Evolutionary conservation across 1,140 invertebrate species (phyloP), one percentile per base, ranked within the genome.

Genomic region (Hylaeus anthracinus): DNA sequence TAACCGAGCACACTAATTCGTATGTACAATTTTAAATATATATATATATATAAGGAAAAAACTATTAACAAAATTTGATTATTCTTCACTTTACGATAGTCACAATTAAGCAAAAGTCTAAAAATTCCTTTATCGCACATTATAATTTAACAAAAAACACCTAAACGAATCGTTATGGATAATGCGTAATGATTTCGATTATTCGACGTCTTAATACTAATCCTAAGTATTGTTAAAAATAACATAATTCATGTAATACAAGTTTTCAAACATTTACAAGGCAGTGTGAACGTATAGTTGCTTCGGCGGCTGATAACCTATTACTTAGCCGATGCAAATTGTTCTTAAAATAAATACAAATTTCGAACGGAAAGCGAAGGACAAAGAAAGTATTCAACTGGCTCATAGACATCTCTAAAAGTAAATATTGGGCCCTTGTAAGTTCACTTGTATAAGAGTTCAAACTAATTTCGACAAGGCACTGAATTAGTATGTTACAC

Each of bases 11-110:
- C 48, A 14, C 48, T 55, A 45, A 63, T 61, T 15, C n/a, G n/a
- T 72, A 72, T 78, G 6, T 78, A 78, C 56, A 72, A 78, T 63
- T 78, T 72, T 9, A 53, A 63, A 63, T 72, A 72, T 39, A 71
- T 45, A 53, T 45, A 53, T 26, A 45, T 45, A 53, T 45, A 53
- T 26, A 45, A n/a, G 10, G 43, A 6, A 70, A 61, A 61, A 41
- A 9, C 56, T 65, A 26, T 65, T 75, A 53, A 75, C 6, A 75
- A 56, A 60, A 41, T 60, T 53, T 26, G 15, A 43, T 48, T 61
- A 15, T 45, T 12, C 43, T 41, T 41, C 9, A 37, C 43, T 75
- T 53, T n/a, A 45, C 41, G 55, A 10, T 45, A 48, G 67, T 58
- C 74, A 58, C 12, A 64, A 2, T 53, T 53, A 63, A 26, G 5